phyloP scores from a whole-genome alignment of 2,113 vertebrate species.

The Coreoperca whiteheadi region DNA sequence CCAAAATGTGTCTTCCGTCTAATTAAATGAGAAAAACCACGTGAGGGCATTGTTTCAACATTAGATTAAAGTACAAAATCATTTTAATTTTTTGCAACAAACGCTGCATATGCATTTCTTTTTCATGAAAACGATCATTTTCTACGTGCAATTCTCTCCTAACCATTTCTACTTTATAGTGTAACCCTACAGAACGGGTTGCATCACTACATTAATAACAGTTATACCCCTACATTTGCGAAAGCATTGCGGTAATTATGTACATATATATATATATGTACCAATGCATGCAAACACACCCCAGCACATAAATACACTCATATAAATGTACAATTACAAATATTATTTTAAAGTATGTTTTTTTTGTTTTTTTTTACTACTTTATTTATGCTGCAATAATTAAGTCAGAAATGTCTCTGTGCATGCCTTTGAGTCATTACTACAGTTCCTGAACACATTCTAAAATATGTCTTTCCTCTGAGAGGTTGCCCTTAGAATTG shows the following conservation, averaged over 20 bases:
- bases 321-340: neutral
- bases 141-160: neutral
- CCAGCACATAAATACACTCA: neutral
- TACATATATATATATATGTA: neutral
- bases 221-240: conserved; percentile 2
- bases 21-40: conserved; percentile 3
- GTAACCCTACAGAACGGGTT: conserved; percentile 16
- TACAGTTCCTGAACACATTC: neutral
- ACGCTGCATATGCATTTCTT: neutral
- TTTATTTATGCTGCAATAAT: conserved; percentile 33
- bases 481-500: conserved; percentile 71
- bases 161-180: neutral
- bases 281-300: neutral
- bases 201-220: conserved; percentile 19
- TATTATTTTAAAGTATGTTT: neutral
- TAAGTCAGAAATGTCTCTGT: conserved; percentile 3
- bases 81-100: conserved; percentile 3
- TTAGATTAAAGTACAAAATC: neutral
- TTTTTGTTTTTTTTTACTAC: conserved; percentile 29
- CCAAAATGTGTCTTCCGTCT: neutral
- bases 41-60: neutral
- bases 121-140: neutral
- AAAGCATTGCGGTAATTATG: neutral
- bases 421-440: neutral
- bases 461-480: conserved; percentile 1